Evolutionary conservation across 2,113 vertebrate genomes (phyloP), one percentile per base, ranked within the genome.

Genomic region (Gila orcuttii): DNA sequence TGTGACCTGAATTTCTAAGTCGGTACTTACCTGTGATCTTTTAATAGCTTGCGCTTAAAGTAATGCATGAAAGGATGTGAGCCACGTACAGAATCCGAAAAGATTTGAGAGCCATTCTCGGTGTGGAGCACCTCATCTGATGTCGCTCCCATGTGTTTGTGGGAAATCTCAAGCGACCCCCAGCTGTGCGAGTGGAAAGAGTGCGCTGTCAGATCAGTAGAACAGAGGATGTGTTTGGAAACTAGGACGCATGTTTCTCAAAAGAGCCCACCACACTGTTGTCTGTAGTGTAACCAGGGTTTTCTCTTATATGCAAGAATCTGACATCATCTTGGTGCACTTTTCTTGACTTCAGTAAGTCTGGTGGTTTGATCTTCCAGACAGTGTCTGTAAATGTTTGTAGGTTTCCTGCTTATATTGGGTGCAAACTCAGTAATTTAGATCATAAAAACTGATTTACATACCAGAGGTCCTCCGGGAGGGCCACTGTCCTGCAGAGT

Each of bases 1-100:
- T 69, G 62, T 82, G 79, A 69, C 79, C 79, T 82, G 79, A 69
- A 82, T 82, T 47, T 52, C 42, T 31, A n/a, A 82, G 60, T 33
- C 79, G 15, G 79, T 68, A 64, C 62, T 82, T 28, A 82, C 79
- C 79, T 82, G 62, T 68, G 62, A 82, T 82, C 62, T 82, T 82
- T 82, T 82, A 82, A 82, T 82, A 82, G 79, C 62, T 33, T 4
- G 1, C 1, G 25, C 64, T 68, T 68, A 82, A 68, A 82, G 45
- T 50, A 69, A 36, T 50, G 60, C 62, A 82, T 17, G 39, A 68
- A 50, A 55, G 75, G 66, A 50, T 52, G 57, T 39, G 79, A 82
- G 79, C 62, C 62, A 33, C 45, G 11, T 45, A 60, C 45, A 9
- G 25, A 66, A 47, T 81, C 57, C 7, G 8, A 50, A 55, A 77